A percentile compares a stretch with the other conserved stretches of the same genome.
Evolutionary conservation across 2,888 invertebrate species (phyloP).

Genomic region (Mystacides longicornis): DNA sequence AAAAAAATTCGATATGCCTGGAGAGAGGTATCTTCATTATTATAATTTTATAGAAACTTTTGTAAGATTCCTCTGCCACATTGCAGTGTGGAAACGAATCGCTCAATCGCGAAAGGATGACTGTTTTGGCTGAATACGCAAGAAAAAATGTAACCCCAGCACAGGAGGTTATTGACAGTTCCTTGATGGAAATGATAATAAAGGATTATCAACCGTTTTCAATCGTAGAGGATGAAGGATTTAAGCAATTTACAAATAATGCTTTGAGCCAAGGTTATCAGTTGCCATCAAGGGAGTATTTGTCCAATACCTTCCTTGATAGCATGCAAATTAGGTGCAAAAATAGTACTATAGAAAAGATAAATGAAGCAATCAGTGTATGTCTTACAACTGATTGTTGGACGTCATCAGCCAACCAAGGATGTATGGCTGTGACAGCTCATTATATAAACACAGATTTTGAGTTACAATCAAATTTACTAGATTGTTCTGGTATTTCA

Average conservation of each 20-base stretch:
- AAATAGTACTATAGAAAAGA: neutral
- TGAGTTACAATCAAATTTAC: no score
- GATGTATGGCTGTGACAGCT: neutral
- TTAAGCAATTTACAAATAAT: neutral
- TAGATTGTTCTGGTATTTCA: no score
- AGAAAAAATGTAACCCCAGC: neutral
- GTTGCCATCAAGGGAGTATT: conserved; percentile 2
- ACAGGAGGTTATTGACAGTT: neutral
- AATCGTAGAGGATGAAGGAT: neutral
- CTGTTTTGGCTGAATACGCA: conserved; percentile 1
- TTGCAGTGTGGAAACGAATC: no score
- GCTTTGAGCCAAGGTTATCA: neutral
- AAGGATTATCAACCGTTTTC: conserved; percentile 3
- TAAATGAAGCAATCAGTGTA: neutral
- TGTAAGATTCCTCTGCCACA: no score
- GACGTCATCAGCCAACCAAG: neutral
- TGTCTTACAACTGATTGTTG: conserved; percentile 2
- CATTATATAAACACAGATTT: conserved; percentile 3
- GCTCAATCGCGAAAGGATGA: neutral
- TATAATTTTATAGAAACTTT: no score
- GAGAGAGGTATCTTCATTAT: no score
- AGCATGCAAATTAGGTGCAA: neutral
- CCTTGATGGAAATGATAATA: neutral
- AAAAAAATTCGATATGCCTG: no score
- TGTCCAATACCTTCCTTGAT: neutral